Evolutionary conservation across 2,113 vertebrate genomes (phyloP).

Genomic region (Sigmodon hispidus): DNA sequence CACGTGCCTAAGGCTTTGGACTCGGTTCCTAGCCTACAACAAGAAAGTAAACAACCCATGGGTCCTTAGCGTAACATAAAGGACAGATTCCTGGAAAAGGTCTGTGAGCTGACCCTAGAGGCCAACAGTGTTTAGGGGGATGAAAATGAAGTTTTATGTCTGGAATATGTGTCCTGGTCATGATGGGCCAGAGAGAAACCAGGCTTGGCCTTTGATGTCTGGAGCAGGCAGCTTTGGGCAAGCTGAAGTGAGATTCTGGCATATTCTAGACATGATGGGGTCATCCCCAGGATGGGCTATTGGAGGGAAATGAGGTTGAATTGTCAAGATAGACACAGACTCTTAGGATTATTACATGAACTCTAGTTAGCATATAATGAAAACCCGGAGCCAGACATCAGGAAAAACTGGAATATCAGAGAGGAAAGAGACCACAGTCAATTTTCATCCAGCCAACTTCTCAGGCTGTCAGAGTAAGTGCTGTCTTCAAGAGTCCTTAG

Average conservation of each 20-base stretch:
- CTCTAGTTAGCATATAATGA: too few species aligned
- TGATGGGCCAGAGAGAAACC: background rate
- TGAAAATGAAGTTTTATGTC: background rate
- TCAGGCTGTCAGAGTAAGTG: too few species aligned
- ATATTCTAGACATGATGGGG: background rate
- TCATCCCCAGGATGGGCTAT: too few species aligned
- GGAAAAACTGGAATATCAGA: too few species aligned
- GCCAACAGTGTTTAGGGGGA: background rate
- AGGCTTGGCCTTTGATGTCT: accelerated
- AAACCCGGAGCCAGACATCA: too few species aligned
- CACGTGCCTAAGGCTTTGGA: background rate
- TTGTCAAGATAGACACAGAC: background rate
- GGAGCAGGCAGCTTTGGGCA: too few species aligned
- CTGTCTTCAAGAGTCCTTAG: too few species aligned
- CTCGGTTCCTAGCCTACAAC: background rate
- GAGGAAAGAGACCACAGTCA: too few species aligned
- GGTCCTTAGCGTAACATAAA: background rate
- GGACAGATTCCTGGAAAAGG: background rate
- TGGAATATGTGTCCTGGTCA: background rate
- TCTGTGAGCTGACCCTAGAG: background rate
- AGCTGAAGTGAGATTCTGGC: background rate
- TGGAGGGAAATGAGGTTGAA: background rate
- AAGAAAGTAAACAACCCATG: background rate
- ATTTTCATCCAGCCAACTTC: too few species aligned
- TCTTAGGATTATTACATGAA: too few species aligned